Evolutionary conservation across 2,113 vertebrate species (phyloP).

Genomic region (Psephotus haematonotus): DNA sequence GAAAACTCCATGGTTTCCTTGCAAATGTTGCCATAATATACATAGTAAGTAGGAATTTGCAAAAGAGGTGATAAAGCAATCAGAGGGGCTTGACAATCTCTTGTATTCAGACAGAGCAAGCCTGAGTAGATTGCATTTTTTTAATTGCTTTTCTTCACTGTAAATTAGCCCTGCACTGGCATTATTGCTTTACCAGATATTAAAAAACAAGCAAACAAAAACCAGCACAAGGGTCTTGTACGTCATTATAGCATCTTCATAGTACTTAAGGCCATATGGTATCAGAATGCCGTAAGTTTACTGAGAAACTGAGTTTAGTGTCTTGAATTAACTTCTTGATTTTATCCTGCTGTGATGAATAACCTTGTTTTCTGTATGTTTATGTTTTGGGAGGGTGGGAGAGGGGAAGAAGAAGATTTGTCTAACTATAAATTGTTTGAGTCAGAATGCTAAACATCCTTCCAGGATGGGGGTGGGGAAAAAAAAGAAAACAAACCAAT

Average conservation of each 20-base stretch:
- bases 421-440: background rate
- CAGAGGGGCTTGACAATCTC: background rate
- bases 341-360: background rate
- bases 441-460: background rate
- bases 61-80: background rate
- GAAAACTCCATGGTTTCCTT: background rate
- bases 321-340: background rate
- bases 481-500: background rate
- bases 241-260: background rate
- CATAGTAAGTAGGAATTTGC: background rate
- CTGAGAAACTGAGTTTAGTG: background rate
- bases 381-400: background rate
- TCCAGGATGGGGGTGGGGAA: background rate
- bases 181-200: background rate
- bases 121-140: background rate
- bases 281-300: background rate
- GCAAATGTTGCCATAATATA: background rate
- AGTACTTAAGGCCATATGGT: background rate
- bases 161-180: background rate
- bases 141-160: background rate
- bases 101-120: background rate
- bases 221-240: background rate
- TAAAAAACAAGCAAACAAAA: too few species aligned
- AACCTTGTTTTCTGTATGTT: constrained; percentile 7
- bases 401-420: background rate